Conservation (phyloP, 2,113 vertebrate species). For the Myotis brandtii region DNA sequence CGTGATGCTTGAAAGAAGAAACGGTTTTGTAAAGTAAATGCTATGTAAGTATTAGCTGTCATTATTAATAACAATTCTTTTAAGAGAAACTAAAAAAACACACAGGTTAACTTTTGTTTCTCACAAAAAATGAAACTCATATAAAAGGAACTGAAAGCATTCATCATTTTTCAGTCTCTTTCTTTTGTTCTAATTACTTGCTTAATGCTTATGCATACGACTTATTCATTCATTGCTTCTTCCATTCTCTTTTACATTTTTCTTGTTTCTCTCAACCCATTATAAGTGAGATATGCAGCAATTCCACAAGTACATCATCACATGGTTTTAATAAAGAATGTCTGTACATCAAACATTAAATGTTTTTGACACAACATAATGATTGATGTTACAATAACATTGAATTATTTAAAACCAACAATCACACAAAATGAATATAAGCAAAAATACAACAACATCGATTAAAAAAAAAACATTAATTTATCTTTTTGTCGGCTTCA, state of each 20-base stretch:
- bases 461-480: slow-evolving; percentile 42
- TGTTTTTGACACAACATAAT: not conserved
- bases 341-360: not conserved
- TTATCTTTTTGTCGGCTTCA: not conserved
- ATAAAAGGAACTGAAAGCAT: not conserved
- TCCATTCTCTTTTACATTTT: not conserved
- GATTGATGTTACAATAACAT: not conserved
- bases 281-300: not conserved
- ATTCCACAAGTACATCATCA: not conserved
- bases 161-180: not conserved
- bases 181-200: not conserved
- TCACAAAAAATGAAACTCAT: not conserved
- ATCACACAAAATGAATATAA: not conserved
- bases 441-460: not conserved
- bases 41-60: not conserved
- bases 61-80: not conserved
- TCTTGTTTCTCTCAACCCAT: not conserved
- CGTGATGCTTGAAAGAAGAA: not conserved
- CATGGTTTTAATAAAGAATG: slow-evolving; percentile 7
- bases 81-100: not conserved
- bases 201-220: not conserved
- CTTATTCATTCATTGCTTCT: not conserved
- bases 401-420: not conserved
- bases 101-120: not conserved
- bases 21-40: not conserved